A percentile compares a stretch with the other conserved stretches of the same genome.
phyloP scores from a whole-genome alignment of 64 coral and sea anemone species.

The Montipora efflorescens region DNA sequence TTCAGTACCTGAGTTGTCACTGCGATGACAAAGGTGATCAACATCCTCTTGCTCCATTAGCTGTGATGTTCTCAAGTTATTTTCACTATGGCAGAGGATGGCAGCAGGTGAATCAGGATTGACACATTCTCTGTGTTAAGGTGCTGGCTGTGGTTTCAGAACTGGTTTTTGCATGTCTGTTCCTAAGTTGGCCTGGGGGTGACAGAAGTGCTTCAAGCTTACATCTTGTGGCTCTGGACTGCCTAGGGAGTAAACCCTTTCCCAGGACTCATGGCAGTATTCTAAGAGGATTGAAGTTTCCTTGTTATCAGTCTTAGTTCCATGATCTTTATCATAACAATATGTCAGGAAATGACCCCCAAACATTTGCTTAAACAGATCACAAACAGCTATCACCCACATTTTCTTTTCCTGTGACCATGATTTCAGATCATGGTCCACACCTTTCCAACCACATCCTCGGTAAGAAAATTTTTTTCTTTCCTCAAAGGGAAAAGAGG shows the following conservation, averaged over 20 bases:
- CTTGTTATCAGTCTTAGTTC: slow-evolving; percentile 16
- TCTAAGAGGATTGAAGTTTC: not conserved
- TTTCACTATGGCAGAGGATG: too few species aligned
- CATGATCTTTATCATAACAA: slow-evolving; percentile 46
- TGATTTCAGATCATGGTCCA: not conserved
- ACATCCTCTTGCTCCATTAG: too few species aligned
- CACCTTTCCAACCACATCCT: slow-evolving; percentile 63
- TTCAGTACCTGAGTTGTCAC: too few species aligned
- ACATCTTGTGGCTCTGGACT: not conserved
- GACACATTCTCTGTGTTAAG: too few species aligned
- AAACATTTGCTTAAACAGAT: slow-evolving; percentile 61
- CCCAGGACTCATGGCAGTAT: slow-evolving; percentile 48
- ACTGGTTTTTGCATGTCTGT: too few species aligned
- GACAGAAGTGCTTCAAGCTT: too few species aligned
- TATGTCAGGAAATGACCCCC: slow-evolving; percentile 52
- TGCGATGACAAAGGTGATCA: too few species aligned
- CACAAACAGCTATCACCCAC: slow-evolving; percentile 24
- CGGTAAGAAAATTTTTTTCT: slow-evolving; percentile 29
- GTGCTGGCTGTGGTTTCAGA: too few species aligned
- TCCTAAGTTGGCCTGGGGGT: too few species aligned
- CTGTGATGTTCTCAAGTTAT: too few species aligned
- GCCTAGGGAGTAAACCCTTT: slow-evolving; percentile 9
- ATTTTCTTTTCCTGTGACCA: slow-evolving; percentile 53
- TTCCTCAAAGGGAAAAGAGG: too few species aligned
- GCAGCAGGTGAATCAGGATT: too few species aligned